Evolutionary conservation across 2,797 vertebrate species (phyloP), one percentile per base, ranked within the genome.

Genomic region (Buphagus erythrorhynchus): DNA sequence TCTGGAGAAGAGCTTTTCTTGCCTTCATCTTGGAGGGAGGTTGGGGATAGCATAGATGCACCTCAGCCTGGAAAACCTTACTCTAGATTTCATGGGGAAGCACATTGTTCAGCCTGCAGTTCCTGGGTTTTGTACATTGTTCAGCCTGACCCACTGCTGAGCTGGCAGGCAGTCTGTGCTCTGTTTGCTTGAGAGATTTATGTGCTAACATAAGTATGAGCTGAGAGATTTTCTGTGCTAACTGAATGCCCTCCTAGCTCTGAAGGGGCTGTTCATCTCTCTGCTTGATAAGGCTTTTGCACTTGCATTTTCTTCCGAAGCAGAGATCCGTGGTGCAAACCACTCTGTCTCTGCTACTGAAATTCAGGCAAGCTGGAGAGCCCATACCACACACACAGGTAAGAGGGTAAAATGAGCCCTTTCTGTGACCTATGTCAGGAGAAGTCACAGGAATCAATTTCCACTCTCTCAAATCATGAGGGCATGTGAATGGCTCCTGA

Each of bases 121-220:
- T 71, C 67, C 52, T 51, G 51, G 40, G 21, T 40, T 59, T 78
- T 6, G 3, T 55, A 26, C 2, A 0, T 29, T 36, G 21, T 35
- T 78, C 42, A 54, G 13, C 46, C 68, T 54, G 86, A 58, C n/a
- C 55, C 0, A 4, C 45, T 76, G 59, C 48, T 83, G 68, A 61
- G 48, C 72, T 43, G 63, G 68, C 63, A 90, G 63, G 68, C 63
- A 90, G 61, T 63, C 43, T 80, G 40, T 58, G 19, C 33, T 68
- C 33, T 42, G 43, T 51, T 82, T 82, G 84, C n/a, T 20, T 4
- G 28, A 73, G 51, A n/a, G n/a, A n/a, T n/a, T n/a, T n/a, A n/a
- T n/a, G n/a, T n/a, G n/a, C n/a, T n/a, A n/a, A n/a, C n/a, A n/a
- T n/a, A n/a, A n/a, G n/a, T n/a, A n/a, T n/a, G 38, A 79, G 43